A percentile compares a stretch with the other conserved stretches of the same genome.
These are phyloP conservation scores for Ormyrus rosae DNA, from an alignment of 2,888 invertebrate genomes.

Conservation along the genomic window DNA sequence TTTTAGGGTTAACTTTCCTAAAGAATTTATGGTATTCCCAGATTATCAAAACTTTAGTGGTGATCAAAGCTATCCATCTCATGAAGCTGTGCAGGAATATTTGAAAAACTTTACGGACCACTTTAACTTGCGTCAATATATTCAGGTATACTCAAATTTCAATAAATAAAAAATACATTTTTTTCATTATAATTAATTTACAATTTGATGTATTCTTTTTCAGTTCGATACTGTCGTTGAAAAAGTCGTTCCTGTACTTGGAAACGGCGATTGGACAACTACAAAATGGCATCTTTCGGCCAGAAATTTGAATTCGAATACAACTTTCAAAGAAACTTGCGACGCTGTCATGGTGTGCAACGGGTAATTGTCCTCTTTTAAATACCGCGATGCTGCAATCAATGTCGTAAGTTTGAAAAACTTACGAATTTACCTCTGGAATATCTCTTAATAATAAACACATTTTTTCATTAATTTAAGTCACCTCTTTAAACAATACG, in stretches of 20 bases:
- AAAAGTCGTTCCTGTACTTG: slow-evolving; percentile 71
- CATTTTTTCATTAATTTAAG: not conserved
- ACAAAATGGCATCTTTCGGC: slow-evolving; percentile 77
- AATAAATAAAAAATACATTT: no score
- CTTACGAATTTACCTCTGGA: not conserved
- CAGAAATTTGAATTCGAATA: slow-evolving; percentile 66
- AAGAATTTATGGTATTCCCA: slow-evolving; percentile 87
- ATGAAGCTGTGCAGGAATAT: slow-evolving; percentile 83
- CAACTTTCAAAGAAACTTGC: slow-evolving; percentile 72
- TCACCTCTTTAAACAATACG: slow-evolving; percentile 77
- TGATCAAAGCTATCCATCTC: slow-evolving; percentile 81
- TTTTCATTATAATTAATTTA: not conserved
- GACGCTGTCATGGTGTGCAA: slow-evolving; percentile 84
- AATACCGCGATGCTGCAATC: no score
- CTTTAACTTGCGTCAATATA: slow-evolving; percentile 80
- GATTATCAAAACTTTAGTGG: slow-evolving; percentile 81
- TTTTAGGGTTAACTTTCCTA: slow-evolving; percentile 85
- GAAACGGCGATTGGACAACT: slow-evolving; percentile 8
- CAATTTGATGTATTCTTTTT: no score
- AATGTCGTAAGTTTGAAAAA: not conserved
- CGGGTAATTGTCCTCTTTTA: slow-evolving; percentile 75
- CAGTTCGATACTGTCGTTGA: slow-evolving; percentile 77
- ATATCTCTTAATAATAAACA: not conserved
- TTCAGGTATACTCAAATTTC: slow-evolving; percentile 78
- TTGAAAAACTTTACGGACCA: slow-evolving; percentile 81